Evolutionary conservation across 2,113 vertebrate genomes (phyloP), one percentile per base, ranked within the genome.

Genomic region (Polypterus senegalus): DNA sequence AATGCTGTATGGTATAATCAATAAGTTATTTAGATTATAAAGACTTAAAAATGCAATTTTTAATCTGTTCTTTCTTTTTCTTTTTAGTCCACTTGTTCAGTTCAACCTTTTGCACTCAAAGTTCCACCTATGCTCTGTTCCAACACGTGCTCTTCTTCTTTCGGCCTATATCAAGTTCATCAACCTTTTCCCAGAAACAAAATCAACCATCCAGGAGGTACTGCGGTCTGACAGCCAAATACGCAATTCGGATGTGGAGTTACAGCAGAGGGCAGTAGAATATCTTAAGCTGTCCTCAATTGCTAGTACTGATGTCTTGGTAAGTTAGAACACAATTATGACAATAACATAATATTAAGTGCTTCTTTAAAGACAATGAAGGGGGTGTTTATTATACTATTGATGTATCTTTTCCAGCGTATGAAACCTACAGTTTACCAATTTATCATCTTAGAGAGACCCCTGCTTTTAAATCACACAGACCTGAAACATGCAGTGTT

Each of bases 81-180:
- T 52, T 2, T 63, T 4, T 5, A 93, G 92, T 70, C 92, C 92
- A 3, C 76, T 93, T 1, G 92, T 95, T 66, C 92, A 95, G 81
- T 95, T 95, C 79, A 93, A 92, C 63, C 80, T 94, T 54, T 88
- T 94, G 58, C 92, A 94, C 69, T 95, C 92, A 49, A 95, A 95
- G 81, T 95, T 94, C 79, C 92, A 94, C 65, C 75, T 95, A 75
- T 95, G 92, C 72, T 94, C 92, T 0, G 92, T 95, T 60, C 89
- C 92, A 1, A 94, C 91, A 0, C 85, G 92, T 0, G 92, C 92
- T 44, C 83, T 94, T 62, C 86, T 94, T 69, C 83, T 95, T 63
- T 94, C 91, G 0, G 90, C 92, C 66, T 94, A 94, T 72, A 94
- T 95, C 81, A 95, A 95, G 74, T 95, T 95, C 65, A 93, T 95